A percentile compares a stretch with the other conserved stretches of the same genome.
Evolutionary conservation across 1,140 invertebrate genomes (phyloP).

Genomic region (Ericerus pela): DNA sequence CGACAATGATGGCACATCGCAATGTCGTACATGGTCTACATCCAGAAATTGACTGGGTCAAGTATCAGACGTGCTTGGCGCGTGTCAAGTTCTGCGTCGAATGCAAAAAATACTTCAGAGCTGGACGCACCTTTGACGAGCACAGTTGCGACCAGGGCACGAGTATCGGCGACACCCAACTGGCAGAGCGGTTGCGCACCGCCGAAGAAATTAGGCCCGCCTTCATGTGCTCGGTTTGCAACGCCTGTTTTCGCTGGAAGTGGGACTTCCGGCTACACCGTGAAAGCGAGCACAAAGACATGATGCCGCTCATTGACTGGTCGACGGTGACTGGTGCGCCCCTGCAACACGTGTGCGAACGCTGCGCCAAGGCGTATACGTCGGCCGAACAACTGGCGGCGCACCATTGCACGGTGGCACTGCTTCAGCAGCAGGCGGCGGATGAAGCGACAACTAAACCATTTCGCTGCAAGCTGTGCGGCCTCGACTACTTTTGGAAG

Average conservation of each 20-base stretch:
- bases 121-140: not conserved
- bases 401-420: not conserved
- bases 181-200: not conserved
- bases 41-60: not conserved
- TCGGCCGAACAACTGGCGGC: not conserved
- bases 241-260: not conserved
- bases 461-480: not conserved
- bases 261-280: not conserved
- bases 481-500: not conserved
- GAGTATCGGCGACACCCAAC: not conserved
- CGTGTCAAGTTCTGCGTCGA: not conserved
- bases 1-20: conserved; percentile 3
- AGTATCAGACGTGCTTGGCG: not conserved
- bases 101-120: conserved; percentile 2
- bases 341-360: not conserved
- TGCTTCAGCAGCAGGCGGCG: not conserved
- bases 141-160: not conserved
- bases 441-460: not conserved
- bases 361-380: not conserved
- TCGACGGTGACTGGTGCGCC: not conserved
- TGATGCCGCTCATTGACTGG: not conserved
- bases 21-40: not conserved
- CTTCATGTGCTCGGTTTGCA: not conserved
- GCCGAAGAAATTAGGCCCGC: not conserved
- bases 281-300: conserved; percentile 1